These are phyloP conservation scores for Sphyrna mokarran DNA, from an alignment of 2,113 vertebrate genomes.

Conservation along the genomic window DNA sequence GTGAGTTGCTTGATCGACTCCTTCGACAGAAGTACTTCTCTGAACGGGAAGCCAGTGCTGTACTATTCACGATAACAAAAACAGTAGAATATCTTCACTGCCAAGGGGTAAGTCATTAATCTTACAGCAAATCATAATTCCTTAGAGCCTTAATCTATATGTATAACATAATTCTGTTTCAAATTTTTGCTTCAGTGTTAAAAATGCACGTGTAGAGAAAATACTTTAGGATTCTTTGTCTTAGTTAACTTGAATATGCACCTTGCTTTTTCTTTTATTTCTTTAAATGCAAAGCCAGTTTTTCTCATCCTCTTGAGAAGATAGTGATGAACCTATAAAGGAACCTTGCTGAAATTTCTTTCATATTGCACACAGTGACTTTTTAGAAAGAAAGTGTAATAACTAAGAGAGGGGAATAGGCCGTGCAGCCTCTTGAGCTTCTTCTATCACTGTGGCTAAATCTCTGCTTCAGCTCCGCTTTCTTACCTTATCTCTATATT, in stretches of 20 bases:
- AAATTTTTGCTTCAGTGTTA: neutral
- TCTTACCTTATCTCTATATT: no score
- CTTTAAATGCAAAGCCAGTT: no score
- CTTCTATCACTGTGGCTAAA: no score
- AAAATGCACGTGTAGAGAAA: neutral
- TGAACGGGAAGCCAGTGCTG: slow-evolving; percentile 84
- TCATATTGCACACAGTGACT: no score
- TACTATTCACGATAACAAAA: slow-evolving; percentile 85
- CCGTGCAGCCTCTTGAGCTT: no score
- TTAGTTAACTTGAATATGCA: neutral
- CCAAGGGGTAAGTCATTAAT: slow-evolving; percentile 75
- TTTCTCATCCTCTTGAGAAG: no score
- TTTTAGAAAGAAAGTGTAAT: neutral
- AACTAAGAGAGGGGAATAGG: no score
- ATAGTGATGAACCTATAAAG: no score
- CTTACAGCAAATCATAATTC: neutral
- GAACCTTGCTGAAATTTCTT: no score
- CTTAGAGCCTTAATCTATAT: neutral
- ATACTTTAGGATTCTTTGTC: neutral
- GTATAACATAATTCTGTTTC: neutral
- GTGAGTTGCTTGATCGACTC: slow-evolving; percentile 87
- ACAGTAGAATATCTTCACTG: slow-evolving; percentile 95
- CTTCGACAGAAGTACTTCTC: slow-evolving; percentile 93
- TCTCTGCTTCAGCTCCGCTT: no score
- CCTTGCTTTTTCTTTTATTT: neutral